These are phyloP conservation scores for Strix aluco DNA, from an alignment of 2,113 vertebrate genomes.

Conservation along the genomic window DNA sequence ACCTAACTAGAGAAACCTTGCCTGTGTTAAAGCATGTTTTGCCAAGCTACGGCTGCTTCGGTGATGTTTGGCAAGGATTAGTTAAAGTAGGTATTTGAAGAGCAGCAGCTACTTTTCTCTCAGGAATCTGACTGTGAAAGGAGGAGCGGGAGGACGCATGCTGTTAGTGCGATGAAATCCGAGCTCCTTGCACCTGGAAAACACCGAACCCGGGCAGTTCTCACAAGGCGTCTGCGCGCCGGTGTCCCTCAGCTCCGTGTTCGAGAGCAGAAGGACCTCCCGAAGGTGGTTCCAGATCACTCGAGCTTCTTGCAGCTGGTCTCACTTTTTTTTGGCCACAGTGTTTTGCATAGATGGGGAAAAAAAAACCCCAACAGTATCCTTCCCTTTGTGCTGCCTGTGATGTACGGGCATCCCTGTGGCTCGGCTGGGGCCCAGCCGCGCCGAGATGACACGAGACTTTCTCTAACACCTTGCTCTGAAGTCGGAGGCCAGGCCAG, in stretches of 20 bases:
- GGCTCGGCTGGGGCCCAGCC: background rate
- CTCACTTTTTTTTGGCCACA: fast-evolving
- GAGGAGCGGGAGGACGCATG: background rate
- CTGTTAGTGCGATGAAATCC: background rate
- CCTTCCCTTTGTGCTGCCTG: background rate
- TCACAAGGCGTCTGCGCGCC: background rate
- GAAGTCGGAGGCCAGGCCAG: background rate
- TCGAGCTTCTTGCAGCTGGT: background rate
- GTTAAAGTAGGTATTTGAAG: background rate
- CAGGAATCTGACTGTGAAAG: background rate
- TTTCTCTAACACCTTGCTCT: background rate
- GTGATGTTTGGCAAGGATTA: background rate
- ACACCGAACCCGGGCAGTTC: too few species aligned
- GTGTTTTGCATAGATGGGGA: background rate
- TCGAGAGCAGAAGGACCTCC: background rate
- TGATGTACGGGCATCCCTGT: background rate
- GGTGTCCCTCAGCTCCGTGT: fast-evolving
- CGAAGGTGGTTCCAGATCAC: background rate
- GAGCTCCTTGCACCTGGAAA: background rate
- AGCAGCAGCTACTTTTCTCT: background rate
- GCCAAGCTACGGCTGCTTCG: background rate
- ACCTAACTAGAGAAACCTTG: background rate
- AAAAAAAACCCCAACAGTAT: background rate
- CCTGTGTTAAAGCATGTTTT: background rate
- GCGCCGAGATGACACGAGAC: background rate